Conservation (phyloP, 2,797 vertebrate genomes). For the Picus viridis region DNA sequence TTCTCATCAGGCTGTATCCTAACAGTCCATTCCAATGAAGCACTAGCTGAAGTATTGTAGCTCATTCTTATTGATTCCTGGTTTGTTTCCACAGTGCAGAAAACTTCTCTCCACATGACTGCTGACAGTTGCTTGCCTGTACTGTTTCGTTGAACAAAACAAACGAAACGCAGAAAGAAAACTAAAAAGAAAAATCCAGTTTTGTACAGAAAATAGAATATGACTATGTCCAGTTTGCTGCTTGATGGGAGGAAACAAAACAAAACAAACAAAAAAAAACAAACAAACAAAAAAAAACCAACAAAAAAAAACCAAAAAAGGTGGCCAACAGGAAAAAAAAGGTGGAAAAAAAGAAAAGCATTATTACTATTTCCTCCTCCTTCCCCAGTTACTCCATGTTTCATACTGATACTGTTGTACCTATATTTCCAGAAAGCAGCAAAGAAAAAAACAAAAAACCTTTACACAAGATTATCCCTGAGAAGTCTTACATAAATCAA, state of each 20-base stretch:
- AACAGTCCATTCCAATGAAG: neutral
- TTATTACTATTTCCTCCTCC: neutral
- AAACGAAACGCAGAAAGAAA: neutral
- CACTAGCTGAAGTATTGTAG: neutral
- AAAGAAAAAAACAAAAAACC: constrained; percentile 38
- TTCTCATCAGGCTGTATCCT: neutral
- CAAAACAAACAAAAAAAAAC: no score
- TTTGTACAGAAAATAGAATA: constrained; percentile 1
- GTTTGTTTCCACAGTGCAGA: constrained; percentile 21
- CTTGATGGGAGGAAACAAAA: neutral
- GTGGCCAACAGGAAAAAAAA: neutral
- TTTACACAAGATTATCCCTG: constrained; percentile 81
- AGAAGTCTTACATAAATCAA: constrained; percentile 77
- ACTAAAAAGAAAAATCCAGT: neutral
- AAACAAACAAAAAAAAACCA: no score
- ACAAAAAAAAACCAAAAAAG: no score
- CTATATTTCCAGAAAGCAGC: constrained; percentile 58
- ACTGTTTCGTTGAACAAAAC: neutral
- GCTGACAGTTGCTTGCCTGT: constrained; percentile 36
- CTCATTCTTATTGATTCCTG: neutral
- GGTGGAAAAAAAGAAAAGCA: neutral
- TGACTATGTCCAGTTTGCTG: neutral
- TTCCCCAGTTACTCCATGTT: constrained; percentile 18
- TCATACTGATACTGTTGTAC: constrained; percentile 4
- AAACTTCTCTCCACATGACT: neutral